These are phyloP conservation scores for Arbacia lixula DNA, from an alignment of 53 echinoderm and acorn worm species.

Conservation along the genomic window DNA sequence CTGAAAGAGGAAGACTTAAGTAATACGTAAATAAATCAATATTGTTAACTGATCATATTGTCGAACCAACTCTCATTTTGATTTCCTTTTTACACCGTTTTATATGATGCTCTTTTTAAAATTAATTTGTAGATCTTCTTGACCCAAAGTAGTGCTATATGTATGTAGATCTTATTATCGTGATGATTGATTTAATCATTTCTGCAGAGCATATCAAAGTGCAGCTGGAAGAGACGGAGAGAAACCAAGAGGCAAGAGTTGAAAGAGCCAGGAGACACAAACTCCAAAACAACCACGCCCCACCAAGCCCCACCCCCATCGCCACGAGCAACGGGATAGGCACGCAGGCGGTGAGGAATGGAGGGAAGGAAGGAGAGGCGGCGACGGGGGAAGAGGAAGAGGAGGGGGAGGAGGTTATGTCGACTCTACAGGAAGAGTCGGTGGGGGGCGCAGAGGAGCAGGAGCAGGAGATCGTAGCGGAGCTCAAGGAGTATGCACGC, in stretches of 20 bases:
- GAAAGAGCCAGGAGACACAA: constrained; percentile 23
- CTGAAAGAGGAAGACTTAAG: no score
- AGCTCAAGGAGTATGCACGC: constrained; percentile 45
- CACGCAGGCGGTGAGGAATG: no score
- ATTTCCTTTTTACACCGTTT: no score
- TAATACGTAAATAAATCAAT: no score
- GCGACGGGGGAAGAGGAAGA: background rate
- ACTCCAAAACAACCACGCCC: constrained; percentile 31
- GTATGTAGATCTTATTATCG: no score
- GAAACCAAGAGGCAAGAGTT: constrained; percentile 28
- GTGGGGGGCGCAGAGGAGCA: background rate
- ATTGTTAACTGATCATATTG: no score
- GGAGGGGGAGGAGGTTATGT: background rate
- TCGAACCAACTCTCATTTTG: no score
- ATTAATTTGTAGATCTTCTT: no score
- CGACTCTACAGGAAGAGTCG: background rate
- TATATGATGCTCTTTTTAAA: no score
- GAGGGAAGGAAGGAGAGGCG: background rate
- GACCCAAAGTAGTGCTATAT: no score
- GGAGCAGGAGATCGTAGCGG: constrained; percentile 43
- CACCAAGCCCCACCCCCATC: background rate
- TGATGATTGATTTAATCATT: no score
- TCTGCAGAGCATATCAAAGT: constrained; percentile 16
- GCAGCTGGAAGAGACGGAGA: constrained; percentile 30
- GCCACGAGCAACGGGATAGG: background rate